These are phyloP conservation scores for Mus minutoides DNA, from an alignment of 2,797 vertebrate species.

Conservation along the genomic window DNA sequence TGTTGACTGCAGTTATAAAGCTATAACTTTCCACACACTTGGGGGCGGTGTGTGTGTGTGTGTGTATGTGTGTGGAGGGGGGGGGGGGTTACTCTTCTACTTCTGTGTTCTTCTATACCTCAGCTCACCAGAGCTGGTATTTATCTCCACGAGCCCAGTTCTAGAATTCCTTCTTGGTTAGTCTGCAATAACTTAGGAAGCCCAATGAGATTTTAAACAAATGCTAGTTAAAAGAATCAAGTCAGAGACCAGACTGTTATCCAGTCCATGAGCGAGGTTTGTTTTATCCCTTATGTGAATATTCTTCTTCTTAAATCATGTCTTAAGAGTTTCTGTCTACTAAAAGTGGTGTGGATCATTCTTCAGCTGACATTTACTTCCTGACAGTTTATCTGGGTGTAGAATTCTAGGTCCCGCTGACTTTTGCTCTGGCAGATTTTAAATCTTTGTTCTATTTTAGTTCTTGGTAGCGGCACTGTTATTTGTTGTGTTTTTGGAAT, in stretches of 20 bases:
- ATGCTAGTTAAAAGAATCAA: conserved; percentile 20
- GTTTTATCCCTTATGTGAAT: background rate
- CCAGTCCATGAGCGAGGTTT: background rate
- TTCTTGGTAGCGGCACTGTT: background rate
- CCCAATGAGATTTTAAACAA: background rate
- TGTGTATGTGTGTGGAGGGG: no score
- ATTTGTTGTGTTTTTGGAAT: background rate
- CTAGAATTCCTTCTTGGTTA: background rate
- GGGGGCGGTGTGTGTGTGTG: background rate
- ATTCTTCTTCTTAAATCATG: conserved; percentile 34
- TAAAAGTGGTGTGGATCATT: background rate
- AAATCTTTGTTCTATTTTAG: background rate
- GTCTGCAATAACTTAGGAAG: background rate
- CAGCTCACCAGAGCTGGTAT: background rate
- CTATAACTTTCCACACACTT: background rate
- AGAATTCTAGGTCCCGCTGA: background rate
- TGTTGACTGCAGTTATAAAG: background rate
- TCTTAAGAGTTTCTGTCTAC: background rate
- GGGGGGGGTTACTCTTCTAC: background rate
- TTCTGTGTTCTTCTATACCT: background rate
- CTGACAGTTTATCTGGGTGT: background rate
- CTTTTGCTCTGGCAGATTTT: background rate
- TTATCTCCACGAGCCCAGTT: background rate
- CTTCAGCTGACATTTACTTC: background rate
- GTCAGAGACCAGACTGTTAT: background rate